Conservation (phyloP, 2,888 invertebrate species). For the Tridacna crocea region DNA sequence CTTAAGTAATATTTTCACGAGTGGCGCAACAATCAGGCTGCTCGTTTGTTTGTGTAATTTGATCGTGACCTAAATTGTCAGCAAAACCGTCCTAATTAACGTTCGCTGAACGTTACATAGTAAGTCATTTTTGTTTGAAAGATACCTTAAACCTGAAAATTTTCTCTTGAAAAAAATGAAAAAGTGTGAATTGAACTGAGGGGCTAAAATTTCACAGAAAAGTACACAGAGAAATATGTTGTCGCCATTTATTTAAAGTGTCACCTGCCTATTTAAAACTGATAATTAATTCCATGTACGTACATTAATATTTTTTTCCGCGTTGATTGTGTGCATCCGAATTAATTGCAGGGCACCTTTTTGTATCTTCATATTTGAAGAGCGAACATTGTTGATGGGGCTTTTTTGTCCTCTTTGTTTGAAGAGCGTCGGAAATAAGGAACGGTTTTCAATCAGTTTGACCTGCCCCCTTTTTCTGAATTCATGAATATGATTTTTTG, state of each 20-base stretch:
- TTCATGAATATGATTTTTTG: slow-evolving; percentile 28
- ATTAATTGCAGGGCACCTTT: slow-evolving; percentile 25
- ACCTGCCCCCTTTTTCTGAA: slow-evolving; percentile 23
- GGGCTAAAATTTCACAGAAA: background rate
- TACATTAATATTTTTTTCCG: background rate
- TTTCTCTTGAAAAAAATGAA: too few relatives aligned
- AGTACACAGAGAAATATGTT: background rate
- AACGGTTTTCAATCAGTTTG: slow-evolving; percentile 18
- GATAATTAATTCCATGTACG: background rate
- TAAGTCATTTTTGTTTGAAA: too few relatives aligned
- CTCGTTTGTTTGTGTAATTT: too few relatives aligned
- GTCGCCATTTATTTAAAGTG: background rate
- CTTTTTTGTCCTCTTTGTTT: slow-evolving; percentile 43
- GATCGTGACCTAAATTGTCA: too few relatives aligned
- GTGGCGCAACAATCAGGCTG: too few relatives aligned
- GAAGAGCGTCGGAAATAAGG: slow-evolving; percentile 43
- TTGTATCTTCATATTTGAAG: slow-evolving; percentile 47
- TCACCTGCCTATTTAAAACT: slow-evolving; percentile 11
- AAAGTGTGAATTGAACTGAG: too few relatives aligned
- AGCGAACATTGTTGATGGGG: slow-evolving; percentile 34
- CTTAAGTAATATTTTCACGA: too few relatives aligned
- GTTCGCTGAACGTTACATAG: too few relatives aligned
- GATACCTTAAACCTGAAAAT: too few relatives aligned
- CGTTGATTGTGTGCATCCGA: slow-evolving; percentile 13
- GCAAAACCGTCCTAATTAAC: too few relatives aligned